phyloP scores from a whole-genome alignment of 2,113 vertebrate genomes.

The Illadopsis cleaveri region DNA sequence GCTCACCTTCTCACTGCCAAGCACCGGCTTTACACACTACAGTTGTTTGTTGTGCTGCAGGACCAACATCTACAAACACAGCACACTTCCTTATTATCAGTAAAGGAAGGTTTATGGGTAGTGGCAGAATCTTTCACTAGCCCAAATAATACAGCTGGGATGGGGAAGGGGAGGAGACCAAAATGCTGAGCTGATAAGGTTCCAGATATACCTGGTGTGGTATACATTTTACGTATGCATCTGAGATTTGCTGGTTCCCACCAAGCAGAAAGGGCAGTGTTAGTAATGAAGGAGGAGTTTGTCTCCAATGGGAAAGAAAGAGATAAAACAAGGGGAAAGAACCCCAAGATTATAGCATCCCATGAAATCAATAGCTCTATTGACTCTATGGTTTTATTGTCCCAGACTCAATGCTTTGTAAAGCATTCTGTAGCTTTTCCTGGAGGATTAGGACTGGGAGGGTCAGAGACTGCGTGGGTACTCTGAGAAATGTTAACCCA shows the following conservation, averaged over 20 bases:
- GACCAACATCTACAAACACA: neutral
- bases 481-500: neutral
- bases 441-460: neutral
- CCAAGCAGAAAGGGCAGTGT: rapidly evolving
- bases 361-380: neutral
- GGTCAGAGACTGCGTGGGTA: neutral
- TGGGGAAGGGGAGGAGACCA: neutral
- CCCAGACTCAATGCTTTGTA: neutral
- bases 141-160: neutral
- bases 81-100: neutral
- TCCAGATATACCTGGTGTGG: neutral
- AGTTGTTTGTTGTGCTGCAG: neutral
- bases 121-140: neutral
- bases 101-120: neutral
- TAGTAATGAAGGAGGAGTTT: neutral
- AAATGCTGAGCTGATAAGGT: neutral
- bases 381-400: neutral
- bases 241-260: neutral
- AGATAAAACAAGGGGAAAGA: neutral
- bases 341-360: neutral
- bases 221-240: neutral
- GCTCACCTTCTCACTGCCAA: neutral
- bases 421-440: neutral
- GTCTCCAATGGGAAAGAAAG: neutral
- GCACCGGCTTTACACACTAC: neutral